Evolutionary conservation across 2,113 vertebrate species (phyloP), one percentile per base, ranked within the genome.

Genomic region (Okapia johnstoni): DNA sequence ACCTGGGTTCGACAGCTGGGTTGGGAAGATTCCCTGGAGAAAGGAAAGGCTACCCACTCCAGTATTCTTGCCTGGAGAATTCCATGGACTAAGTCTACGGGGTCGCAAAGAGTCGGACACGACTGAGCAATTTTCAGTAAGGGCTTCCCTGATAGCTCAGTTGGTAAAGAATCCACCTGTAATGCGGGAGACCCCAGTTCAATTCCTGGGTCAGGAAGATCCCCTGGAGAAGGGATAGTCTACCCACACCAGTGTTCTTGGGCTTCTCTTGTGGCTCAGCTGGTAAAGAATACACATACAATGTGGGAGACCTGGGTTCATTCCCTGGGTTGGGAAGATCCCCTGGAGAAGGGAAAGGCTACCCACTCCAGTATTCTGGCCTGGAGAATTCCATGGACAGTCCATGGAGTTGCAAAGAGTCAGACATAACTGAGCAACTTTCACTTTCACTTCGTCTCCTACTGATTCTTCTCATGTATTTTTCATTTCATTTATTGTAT

Each of bases 341-440:
- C 17, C 66, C 10, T 36, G n/a, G n/a, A 66, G 16, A 70, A 70
- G n/a, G n/a, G 21, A 70, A 70, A 23, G 12, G 19, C 10, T 40
- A 73, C 10, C 19, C 19, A 13, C n/a, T 40, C n/a, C 66, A 73
- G 5, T 73, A 23, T 73, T 25, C n/a, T 73, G n/a, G 19, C 66
- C 19, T 73, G n/a, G 66, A 73, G 19, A 73, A 73, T 73, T 73
- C 5, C n/a, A 73, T 40, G 66, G n/a, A 40, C 19, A 73, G 66
- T 36, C 66, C 2, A 12, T 12, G 5, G 10, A 21, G 5, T 23
- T 6, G 10, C n/a, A 70, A 70, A 70, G 5, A 40, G 66, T 70
- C 0, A 0, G n/a, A 11, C 19, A 23, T 0, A 0, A 40, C 19
- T 40, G 66, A 40, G 36, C 0, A 1, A 40, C 66, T 73, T 40